A percentile compares a stretch with the other conserved stretches of the same genome.
phyloP scores from a whole-genome alignment of 2,888 invertebrate species.

The Stenotaenia linearis region DNA sequence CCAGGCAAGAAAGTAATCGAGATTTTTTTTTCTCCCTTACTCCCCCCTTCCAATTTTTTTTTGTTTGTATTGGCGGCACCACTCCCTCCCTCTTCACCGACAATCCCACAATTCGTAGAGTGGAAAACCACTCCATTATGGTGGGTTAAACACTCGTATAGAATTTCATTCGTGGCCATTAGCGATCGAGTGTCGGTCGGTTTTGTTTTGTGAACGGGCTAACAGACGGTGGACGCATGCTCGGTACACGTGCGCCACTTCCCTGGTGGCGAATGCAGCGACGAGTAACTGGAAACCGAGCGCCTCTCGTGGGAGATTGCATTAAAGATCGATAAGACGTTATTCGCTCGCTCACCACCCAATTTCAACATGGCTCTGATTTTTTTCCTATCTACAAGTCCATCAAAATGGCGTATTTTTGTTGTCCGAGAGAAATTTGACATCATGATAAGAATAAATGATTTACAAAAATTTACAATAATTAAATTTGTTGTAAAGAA shows the following conservation, averaged over 20 bases:
- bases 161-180: constrained; percentile 4
- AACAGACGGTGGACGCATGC: constrained; percentile 2
- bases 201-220: not conserved
- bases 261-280: not conserved
- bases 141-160: not conserved
- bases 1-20: not conserved
- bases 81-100: not conserved
- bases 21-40: not conserved
- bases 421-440: too few relatives aligned
- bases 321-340: constrained; percentile 9
- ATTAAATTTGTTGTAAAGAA: too few relatives aligned
- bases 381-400: not conserved
- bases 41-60: not conserved
- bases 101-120: not conserved
- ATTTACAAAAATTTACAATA: too few relatives aligned
- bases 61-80: too few relatives aligned
- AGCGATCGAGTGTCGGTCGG: not conserved
- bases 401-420: not conserved
- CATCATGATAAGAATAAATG: too few relatives aligned
- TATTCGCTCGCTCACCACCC: constrained; percentile 1
- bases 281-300: constrained; percentile 5
- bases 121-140: not conserved
- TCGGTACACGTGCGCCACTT: not conserved
- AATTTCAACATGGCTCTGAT: not conserved
- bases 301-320: not conserved